Evolutionary conservation across 2,888 invertebrate species (phyloP), one percentile per base, ranked within the genome.

Genomic region (Nemapogon koenigi): DNA sequence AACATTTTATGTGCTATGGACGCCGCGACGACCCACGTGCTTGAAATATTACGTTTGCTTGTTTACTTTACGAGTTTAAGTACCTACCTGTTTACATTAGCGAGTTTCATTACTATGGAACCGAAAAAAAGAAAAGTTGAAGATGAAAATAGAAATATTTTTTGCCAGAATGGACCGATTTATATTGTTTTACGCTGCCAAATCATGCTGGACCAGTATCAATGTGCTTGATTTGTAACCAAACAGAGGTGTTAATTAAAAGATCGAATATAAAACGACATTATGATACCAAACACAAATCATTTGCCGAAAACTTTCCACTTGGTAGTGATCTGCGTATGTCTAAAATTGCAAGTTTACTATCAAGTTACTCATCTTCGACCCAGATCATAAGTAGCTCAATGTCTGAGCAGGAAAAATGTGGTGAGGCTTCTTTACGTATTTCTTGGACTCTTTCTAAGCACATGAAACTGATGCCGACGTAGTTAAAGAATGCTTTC

Each of bases 371-470:
- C 41, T 35, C 43, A 43, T 42, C 39, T 41, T 45, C 45, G 37
- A 42, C 43, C 22, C 42, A 46, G 38, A 45, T 42, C 36, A 45
- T 36, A 31, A 46, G 39, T 45, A 41, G 41, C 29, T 45, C 41
- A 37, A 45, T 45, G 41, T 46, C 43, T 38, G 44, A 42, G 30
- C 44, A 46, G 36, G 40, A 33, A 39, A n/a, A 46, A 47, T 46
- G 44, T 41, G 36, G 32, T 31, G 41, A 38, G 30, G 41, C 40
- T 45, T 42, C 46, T 39, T 42, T 42, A 41, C 41, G 42, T 41
- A 43, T 43, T 44, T 43, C 41, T 41, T 44, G 43, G 39, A 40
- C 37, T 41, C 45, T 41, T 39, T 39, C 36, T 37, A 41, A 37
- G 37, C 41, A 43, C 35, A 41, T 39, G 41, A 43, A 43, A 39